Conservation (phyloP, 2,113 vertebrate species). For the Trichechus manatus region DNA sequence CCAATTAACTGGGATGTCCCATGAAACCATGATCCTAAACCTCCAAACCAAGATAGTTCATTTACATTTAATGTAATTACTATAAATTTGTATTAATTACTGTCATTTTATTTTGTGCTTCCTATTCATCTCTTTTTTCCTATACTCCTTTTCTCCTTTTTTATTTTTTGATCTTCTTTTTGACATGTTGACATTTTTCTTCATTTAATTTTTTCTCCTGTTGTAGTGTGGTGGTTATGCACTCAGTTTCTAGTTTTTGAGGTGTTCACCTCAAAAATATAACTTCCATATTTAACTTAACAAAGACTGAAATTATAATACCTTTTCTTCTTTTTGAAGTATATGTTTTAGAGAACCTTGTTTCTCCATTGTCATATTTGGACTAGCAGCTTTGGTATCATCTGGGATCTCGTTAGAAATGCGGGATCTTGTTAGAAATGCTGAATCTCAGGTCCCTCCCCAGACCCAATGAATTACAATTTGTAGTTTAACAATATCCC, state of each 20-base stretch:
- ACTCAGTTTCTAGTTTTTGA: not conserved
- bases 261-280: not conserved
- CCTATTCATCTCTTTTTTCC: not conserved
- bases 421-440: not conserved
- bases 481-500: not conserved
- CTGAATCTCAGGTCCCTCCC: too few species aligned
- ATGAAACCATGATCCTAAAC: too few species aligned
- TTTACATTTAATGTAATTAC: too few species aligned
- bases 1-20: too few species aligned
- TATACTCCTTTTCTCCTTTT: not conserved
- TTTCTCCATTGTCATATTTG: not conserved
- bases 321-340: not conserved
- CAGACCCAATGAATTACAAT: not conserved
- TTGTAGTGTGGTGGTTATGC: not conserved
- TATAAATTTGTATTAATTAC: too few species aligned
- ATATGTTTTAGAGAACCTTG: not conserved
- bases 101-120: too few species aligned
- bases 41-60: too few species aligned
- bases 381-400: not conserved
- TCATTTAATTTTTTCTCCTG: not conserved
- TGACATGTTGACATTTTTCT: not conserved
- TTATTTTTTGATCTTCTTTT: not conserved
- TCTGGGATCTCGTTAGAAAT: not conserved
- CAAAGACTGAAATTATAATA: not conserved
- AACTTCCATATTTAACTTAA: not conserved